Base-by-base conservation (phyloP, 2,888 invertebrate species). In the Drosophila bunnanda region DNA sequence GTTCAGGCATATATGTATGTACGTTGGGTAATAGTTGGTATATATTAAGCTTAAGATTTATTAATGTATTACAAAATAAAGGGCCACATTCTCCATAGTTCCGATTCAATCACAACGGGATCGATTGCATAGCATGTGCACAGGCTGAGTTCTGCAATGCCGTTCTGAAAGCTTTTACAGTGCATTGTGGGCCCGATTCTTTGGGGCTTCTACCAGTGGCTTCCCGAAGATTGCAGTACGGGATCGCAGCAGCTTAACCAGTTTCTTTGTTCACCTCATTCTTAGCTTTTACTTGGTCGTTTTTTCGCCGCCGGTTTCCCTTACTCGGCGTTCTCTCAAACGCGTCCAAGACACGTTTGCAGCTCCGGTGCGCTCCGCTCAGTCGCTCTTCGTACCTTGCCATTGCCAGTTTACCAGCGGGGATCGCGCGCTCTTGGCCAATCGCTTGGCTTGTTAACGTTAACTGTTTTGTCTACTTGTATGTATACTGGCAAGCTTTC, bases 331-430 rank as follows among this genome's bases (percentile, higher is more conserved):
- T 38, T 52, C 57, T 32, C 67, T 50, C 55, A 69, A 74, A 67
- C 75, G 34, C 56, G 76, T 83, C 72, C 77, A 86, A 83, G 83
- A 86, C 83, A 83, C 84, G 83, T 83, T 83, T 83, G 81, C 81
- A 86, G 79, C 84, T 78, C 77, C 71, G 84, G 44, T 77, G 75
- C 81, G 86, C 70, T 80, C 75, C 36, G 62, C 80, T 85, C 78
- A 83, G 83, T 86, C 76, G 81, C 83, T 86, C 83, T 80, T 77
- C 60, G 79, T 82, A 68, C 79, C 75, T 80, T 74, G 85, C 75
- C 81, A 80, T 73, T 69, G 79, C 67, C 74, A 80, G 79, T 74
- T 76, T 65, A 52, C 61, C 68, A 77, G 55, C 76, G 76, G 74
- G 28, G 66, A 79, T 76, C 82, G 84, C 65, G 68, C 38, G 20